phyloP scores from a whole-genome alignment of 2,113 vertebrate species.

The Lethenteron camtschaticum region DNA sequence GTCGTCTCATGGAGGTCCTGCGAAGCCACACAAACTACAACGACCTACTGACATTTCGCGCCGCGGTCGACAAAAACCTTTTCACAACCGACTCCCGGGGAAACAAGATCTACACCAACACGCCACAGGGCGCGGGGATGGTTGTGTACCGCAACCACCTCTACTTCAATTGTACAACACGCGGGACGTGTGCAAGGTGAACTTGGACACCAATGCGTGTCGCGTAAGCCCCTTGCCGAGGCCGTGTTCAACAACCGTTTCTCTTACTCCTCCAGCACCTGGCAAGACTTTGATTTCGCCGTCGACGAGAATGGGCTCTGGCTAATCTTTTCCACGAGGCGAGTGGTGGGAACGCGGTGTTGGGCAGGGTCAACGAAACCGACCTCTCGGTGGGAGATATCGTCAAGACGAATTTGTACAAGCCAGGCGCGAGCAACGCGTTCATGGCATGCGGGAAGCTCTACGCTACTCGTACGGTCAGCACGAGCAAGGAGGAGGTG shows the following conservation, averaged over 20 bases:
- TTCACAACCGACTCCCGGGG: too few species aligned
- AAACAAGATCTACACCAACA: too few species aligned
- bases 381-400: constrained; percentile 51
- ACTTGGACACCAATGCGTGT: too few species aligned
- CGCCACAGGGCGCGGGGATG: too few species aligned
- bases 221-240: not conserved
- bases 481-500: constrained; percentile 34
- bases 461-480: constrained; percentile 40
- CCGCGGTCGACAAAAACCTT: too few species aligned
- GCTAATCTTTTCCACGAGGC: constrained; percentile 76
- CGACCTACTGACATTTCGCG: too few species aligned
- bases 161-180: too few species aligned
- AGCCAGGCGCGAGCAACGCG: constrained; percentile 44
- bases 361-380: constrained; percentile 72
- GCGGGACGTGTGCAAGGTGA: too few species aligned
- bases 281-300: constrained; percentile 20
- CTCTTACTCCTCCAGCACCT: constrained; percentile 22
- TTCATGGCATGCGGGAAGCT: constrained; percentile 81
- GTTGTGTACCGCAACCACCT: too few species aligned
- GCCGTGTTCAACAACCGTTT: constrained; percentile 14
- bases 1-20: too few species aligned
- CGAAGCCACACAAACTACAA: too few species aligned
- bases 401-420: constrained; percentile 44
- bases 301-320: constrained; percentile 76
- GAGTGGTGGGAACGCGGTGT: constrained; percentile 33